These are phyloP conservation scores for Heteromurus nitidus DNA, from an alignment of 2,888 invertebrate genomes.

Conservation along the genomic window DNA sequence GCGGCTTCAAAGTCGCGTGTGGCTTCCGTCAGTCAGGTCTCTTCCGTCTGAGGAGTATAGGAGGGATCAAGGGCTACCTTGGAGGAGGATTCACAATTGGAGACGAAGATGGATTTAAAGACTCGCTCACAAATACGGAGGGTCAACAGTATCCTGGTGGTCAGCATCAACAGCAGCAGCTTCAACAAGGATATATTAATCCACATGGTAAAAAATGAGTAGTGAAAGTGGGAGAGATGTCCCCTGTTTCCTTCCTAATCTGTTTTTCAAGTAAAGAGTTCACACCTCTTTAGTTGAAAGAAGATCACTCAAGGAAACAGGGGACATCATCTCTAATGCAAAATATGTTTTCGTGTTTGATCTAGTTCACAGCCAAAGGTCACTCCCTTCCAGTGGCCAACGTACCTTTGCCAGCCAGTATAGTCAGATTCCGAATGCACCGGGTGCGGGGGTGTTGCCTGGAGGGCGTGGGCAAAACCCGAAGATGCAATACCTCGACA, in stretches of 20 bases:
- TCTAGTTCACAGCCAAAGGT: constrained; percentile 47
- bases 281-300: too few species aligned
- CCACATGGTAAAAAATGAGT: constrained; percentile 34
- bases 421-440: constrained; percentile 37
- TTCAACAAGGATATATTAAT: constrained; percentile 16
- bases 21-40: constrained; percentile 94
- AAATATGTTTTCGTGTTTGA: constrained; percentile 21
- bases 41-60: constrained; percentile 92
- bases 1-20: constrained; percentile 91
- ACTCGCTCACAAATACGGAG: constrained; percentile 87
- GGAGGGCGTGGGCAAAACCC: constrained; percentile 40
- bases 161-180: constrained; percentile 21
- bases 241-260: background rate
- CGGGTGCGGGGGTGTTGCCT: constrained; percentile 27
- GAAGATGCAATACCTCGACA: constrained; percentile 43
- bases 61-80: constrained; percentile 83
- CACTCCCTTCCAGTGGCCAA: background rate
- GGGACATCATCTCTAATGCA: background rate
- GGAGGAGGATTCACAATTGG: constrained; percentile 87
- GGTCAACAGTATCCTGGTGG: constrained; percentile 78
- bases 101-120: constrained; percentile 89
- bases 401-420: constrained; percentile 43
- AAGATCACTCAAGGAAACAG: too few species aligned
- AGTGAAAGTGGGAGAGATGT: constrained; percentile 8
- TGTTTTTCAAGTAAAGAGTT: background rate